A percentile compares a stretch with the other conserved stretches of the same genome.
phyloP scores from a whole-genome alignment of 2,888 invertebrate genomes.

The Dione juno region DNA sequence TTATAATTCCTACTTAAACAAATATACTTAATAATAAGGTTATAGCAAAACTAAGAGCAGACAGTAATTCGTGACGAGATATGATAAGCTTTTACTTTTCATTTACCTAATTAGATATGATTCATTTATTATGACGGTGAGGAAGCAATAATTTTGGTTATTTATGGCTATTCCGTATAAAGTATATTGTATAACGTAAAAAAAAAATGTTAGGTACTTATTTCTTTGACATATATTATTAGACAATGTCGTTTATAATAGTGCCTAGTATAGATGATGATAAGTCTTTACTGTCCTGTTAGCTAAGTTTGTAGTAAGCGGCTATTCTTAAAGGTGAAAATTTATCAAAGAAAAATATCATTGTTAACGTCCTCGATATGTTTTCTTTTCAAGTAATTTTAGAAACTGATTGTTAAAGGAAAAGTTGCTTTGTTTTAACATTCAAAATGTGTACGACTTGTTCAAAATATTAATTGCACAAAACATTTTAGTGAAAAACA shows the following conservation, averaged over 20 bases:
- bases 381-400: no score
- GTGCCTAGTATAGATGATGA: no score
- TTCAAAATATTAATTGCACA: no score
- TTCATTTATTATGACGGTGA: conserved; percentile 8
- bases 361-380: no score
- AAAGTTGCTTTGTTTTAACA: no score
- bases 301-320: no score
- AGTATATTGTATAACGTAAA: neutral
- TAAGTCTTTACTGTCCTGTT: no score
- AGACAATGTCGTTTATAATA: neutral
- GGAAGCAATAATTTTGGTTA: conserved; percentile 4
- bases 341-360: no score
- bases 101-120: conserved; percentile 10
- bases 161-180: neutral
- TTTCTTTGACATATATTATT: neutral
- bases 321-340: no score
- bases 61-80: conserved; percentile 11
- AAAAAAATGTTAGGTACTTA: neutral
- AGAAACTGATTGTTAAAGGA: no score
- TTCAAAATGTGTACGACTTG: no score
- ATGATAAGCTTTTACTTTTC: conserved; percentile 16
- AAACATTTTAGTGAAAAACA: no score
- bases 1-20: neutral
- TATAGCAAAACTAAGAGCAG: conserved; percentile 8
- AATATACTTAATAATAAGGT: neutral